phyloP scores from a whole-genome alignment of 1,140 invertebrate genomes.

The Trichonephila clavipes region DNA sequence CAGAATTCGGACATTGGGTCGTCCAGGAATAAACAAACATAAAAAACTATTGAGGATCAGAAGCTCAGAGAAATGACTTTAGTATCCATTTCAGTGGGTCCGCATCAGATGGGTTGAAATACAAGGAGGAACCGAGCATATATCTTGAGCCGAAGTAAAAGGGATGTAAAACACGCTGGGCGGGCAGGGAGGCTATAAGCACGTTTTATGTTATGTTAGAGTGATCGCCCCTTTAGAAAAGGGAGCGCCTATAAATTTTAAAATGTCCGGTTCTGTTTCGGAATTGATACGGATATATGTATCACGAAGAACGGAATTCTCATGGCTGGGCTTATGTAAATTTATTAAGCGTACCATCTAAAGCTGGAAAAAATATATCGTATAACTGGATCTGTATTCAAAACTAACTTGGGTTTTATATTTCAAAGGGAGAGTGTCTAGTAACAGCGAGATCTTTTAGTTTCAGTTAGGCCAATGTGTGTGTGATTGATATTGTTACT shows the following conservation, averaged over 20 bases:
- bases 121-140: constrained; percentile 4
- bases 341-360: no score
- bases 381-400: no score
- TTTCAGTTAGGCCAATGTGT: no score
- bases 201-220: constrained; percentile 35
- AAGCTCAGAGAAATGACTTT: constrained; percentile 21
- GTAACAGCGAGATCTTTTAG: no score
- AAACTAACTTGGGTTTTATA: no score
- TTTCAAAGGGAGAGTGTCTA: no score
- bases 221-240: not conserved
- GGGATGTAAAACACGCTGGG: constrained; percentile 13
- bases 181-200: not conserved
- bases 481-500: no score
- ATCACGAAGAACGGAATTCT: not conserved
- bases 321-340: no score
- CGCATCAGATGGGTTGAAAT: constrained; percentile 11
- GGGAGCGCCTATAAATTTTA: not conserved
- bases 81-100: constrained; percentile 20
- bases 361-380: no score
- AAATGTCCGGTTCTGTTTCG: not conserved
- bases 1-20: not conserved
- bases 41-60: not conserved
- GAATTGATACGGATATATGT: constrained; percentile 5
- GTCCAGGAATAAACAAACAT: constrained; percentile 12
- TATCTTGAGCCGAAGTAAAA: not conserved